Conservation (phyloP, 2,797 vertebrate genomes). For the Sebastes wilsoni region DNA sequence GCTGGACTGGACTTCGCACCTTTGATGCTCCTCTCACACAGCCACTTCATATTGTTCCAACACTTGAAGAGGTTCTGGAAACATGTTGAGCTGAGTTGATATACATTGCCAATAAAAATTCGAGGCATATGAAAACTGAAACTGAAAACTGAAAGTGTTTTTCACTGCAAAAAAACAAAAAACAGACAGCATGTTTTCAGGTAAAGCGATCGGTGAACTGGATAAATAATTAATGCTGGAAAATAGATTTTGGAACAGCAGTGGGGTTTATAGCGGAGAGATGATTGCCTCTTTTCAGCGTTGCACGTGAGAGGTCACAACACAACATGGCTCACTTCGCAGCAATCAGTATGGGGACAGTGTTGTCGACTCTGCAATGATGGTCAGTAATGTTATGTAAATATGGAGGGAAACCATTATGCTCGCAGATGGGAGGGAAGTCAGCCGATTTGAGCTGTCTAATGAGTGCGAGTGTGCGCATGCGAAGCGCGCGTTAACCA, state of each 20-base stretch:
- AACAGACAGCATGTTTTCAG: background rate
- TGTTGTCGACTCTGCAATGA: constrained; percentile 6
- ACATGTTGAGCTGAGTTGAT: constrained; percentile 1
- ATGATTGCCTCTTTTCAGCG: constrained; percentile 37
- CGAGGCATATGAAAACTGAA: background rate
- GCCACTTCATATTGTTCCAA: background rate
- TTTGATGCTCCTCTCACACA: background rate
- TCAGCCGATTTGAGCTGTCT: constrained; percentile 23
- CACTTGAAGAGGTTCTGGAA: background rate
- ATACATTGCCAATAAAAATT: background rate
- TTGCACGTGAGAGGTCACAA: constrained; percentile 16
- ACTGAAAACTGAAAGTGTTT: background rate
- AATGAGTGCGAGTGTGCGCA: constrained; percentile 9
- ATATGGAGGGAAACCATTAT: constrained; percentile 34
- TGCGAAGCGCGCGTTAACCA: constrained; percentile 9
- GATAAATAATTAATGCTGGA: constrained; percentile 24
- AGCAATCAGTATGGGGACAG: constrained; percentile 22
- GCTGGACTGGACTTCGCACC: background rate
- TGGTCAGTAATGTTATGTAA: constrained; percentile 52
- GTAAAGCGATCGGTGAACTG: background rate
- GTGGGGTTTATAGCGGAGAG: background rate
- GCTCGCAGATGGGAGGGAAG: constrained; percentile 26
- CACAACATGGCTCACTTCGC: constrained; percentile 9
- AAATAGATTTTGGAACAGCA: constrained; percentile 20
- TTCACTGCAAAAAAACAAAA: background rate